These are phyloP conservation scores for Battus philenor DNA, from an alignment of 1,140 invertebrate genomes.

Conservation along the genomic window DNA sequence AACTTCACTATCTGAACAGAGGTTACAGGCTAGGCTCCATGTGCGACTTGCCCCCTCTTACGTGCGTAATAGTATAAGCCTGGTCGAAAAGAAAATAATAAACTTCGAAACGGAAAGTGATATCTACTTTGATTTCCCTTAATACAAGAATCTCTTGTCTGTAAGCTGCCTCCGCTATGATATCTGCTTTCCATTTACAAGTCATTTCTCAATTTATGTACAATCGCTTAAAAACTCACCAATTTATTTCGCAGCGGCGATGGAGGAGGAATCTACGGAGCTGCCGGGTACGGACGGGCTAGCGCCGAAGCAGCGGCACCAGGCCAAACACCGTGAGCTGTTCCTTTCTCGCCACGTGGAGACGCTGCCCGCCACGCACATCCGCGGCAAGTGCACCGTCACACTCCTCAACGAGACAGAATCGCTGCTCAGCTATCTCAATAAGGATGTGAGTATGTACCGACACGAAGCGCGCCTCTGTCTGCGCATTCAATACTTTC, in stretches of 20 bases:
- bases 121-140: too few relatives aligned
- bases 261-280: conserved; percentile 71
- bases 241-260: conserved; percentile 44
- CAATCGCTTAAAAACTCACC: background rate
- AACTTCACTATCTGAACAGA: too few relatives aligned
- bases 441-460: conserved; percentile 91
- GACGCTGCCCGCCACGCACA: conserved; percentile 98
- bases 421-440: conserved; percentile 95
- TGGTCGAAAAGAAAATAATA: too few relatives aligned
- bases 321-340: conserved; percentile 97
- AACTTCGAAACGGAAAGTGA: too few relatives aligned
- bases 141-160: too few relatives aligned
- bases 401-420: conserved; percentile 99
- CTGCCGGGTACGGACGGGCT: conserved; percentile 75
- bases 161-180: too few relatives aligned
- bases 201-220: too few relatives aligned
- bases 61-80: too few relatives aligned
- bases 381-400: conserved; percentile 98
- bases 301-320: conserved; percentile 89
- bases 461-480: conserved; percentile 14
- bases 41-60: too few relatives aligned
- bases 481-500: too few relatives aligned
- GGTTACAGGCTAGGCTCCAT: too few relatives aligned
- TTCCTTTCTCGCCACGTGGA: conserved; percentile 99
- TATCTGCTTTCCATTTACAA: too few relatives aligned